A percentile compares a stretch with the other conserved stretches of the same genome.
phyloP scores from a whole-genome alignment of 2,113 vertebrate genomes.

The Numenius arquata region DNA sequence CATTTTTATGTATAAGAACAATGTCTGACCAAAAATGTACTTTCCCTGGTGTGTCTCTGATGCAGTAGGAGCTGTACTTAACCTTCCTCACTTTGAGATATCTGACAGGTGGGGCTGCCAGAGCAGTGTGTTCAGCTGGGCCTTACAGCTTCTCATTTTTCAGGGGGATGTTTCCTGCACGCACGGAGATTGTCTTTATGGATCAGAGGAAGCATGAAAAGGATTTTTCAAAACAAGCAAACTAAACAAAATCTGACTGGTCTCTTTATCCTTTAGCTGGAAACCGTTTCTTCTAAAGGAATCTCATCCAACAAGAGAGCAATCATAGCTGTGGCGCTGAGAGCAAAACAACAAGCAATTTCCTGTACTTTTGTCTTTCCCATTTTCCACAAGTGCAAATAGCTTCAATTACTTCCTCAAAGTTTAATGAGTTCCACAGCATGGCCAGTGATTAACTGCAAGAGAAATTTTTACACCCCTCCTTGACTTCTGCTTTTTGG shows the following conservation, averaged over 20 bases:
- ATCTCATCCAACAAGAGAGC: slow-evolving; percentile 26
- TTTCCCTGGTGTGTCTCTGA: neutral
- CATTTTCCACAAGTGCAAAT: slow-evolving; percentile 47
- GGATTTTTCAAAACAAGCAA: slow-evolving; percentile 18
- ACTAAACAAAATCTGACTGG: neutral
- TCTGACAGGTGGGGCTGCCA: neutral
- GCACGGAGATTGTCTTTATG: neutral
- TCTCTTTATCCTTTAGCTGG: slow-evolving; percentile 34
- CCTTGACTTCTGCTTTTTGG: neutral
- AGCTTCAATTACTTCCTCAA: slow-evolving; percentile 43
- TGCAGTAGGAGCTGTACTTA: neutral
- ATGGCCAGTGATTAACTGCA: slow-evolving; percentile 4
- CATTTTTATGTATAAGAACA: neutral
- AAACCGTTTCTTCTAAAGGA: slow-evolving; percentile 40
- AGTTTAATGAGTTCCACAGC: slow-evolving; percentile 7
- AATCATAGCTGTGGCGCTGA: slow-evolving; percentile 9
- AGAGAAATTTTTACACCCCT: neutral
- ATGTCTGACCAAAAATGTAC: neutral
- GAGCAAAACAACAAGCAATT: slow-evolving; percentile 44
- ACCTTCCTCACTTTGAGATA: neutral
- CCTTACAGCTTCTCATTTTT: neutral
- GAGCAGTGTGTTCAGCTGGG: neutral
- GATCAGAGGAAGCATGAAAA: slow-evolving; percentile 2
- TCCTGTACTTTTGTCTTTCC: slow-evolving; percentile 45
- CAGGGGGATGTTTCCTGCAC: neutral